Evolutionary conservation across 2,888 invertebrate species (phyloP), one percentile per base, ranked within the genome.

Genomic region (Abscondita cerata): DNA sequence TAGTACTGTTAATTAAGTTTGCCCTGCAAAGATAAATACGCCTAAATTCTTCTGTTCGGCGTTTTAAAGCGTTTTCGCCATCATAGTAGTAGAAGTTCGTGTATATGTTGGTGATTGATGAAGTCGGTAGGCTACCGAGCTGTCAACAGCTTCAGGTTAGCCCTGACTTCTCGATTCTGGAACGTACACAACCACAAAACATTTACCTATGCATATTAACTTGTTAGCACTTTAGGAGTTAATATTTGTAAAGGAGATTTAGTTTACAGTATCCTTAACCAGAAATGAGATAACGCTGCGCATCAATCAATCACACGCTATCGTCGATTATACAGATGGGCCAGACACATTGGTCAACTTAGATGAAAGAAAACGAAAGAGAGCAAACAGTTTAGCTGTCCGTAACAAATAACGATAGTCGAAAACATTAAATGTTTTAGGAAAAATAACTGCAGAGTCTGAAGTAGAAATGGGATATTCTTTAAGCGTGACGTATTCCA

Each of bases 231-330:
- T 73, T 74, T 72, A 69, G 69, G 68, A 70, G 72, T 71, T 68
- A 75, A 75, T 74, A 75, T 75, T 75, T 71, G 72, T 70, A 69
- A 68, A 72, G 73, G 70, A 74, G 72, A 74, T 75, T 74, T 70
- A 70, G 72, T 73, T 72, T 72, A 66, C 71, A 66, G 55, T 53
- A 65, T 58, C 64, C 57, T 61, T 54, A n/a, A 64, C 55, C 67
- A 66, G 57, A 63, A 59, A 63, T 64, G 65, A 65, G 67, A 52
- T 65, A 65, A 66, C 66, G 66, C 70, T 72, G 70, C 72, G 68
- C 74, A 75, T 75, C 75, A 74, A 74, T 75, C 75, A 75, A 71
- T 75, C 75, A 75, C 71, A 66, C 67, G 69, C 71, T 71, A 72
- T 72, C 73, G 67, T 67, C 68, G 67, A 72, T 70, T 73, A 54